phyloP scores from a whole-genome alignment of 2,113 vertebrate genomes.

The Anguilla rostrata region DNA sequence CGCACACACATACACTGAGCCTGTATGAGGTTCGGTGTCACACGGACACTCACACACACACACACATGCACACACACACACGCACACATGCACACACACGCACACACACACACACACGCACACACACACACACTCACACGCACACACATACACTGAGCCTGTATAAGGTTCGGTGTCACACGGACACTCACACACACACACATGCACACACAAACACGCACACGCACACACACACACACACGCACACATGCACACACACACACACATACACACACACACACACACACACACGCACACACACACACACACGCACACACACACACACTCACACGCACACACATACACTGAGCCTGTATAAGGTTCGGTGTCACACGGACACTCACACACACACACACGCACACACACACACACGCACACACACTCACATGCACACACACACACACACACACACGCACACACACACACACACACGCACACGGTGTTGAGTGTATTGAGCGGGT shows the following conservation, averaged over 20 bases:
- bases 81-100: background rate
- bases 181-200: background rate
- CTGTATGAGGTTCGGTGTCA: too few relatives aligned
- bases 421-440: slow-evolving; percentile 33
- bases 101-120: background rate
- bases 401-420: slow-evolving; percentile 24
- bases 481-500: slow-evolving; percentile 77
- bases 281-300: slow-evolving; percentile 24
- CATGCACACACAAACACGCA: background rate
- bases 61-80: background rate
- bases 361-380: too few relatives aligned
- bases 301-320: slow-evolving; percentile 34
- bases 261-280: background rate
- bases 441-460: slow-evolving; percentile 55
- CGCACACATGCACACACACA: background rate
- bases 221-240: slow-evolving; percentile 39
- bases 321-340: slow-evolving; percentile 55
- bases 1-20: too few relatives aligned
- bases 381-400: background rate
- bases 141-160: background rate
- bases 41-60: background rate
- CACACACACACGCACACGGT: slow-evolving; percentile 55
- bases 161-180: too few relatives aligned
- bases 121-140: background rate
- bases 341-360: slow-evolving; percentile 36